Percentiles rank a stretch among this genome's conserved stretches.
Evolutionary conservation across 1,140 invertebrate species (phyloP).

Genomic region (Penaeus vannamei): DNA sequence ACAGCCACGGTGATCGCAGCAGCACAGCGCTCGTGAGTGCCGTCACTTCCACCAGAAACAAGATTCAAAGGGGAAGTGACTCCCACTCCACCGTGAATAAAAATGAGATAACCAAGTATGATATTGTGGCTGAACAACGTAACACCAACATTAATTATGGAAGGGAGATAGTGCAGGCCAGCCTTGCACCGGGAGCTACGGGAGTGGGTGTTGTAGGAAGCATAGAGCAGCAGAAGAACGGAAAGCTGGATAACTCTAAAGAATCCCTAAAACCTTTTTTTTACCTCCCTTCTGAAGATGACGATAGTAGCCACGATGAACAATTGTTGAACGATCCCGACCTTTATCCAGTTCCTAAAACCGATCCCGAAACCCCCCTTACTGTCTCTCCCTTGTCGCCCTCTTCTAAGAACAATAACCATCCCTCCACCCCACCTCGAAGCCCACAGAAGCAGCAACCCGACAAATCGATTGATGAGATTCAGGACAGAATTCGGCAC

Average conservation of each 20-base stretch:
- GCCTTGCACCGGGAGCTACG: not conserved
- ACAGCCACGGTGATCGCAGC: not conserved
- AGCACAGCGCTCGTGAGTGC: not conserved
- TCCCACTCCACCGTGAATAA: not conserved
- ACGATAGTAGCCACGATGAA: conserved; percentile 38
- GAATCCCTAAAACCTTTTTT: conserved; percentile 48
- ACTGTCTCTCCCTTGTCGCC: not conserved
- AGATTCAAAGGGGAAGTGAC: conserved; percentile 24
- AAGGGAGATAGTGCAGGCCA: conserved; percentile 47
- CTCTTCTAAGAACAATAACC: not conserved
- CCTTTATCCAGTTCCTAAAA: conserved; percentile 55
- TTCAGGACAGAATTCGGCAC: conserved; percentile 45
- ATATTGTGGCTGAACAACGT: not conserved
- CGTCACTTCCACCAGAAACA: conserved; percentile 9
- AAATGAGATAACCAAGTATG: conserved; percentile 38
- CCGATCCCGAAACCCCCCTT: not conserved
- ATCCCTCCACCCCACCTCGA: not conserved
- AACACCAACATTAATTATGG: conserved; percentile 14
- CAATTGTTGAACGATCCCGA: conserved; percentile 39
- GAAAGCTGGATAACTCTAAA: conserved; percentile 39
- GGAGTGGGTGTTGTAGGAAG: conserved; percentile 14
- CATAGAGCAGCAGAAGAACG: not conserved
- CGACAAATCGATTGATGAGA: conserved; percentile 8
- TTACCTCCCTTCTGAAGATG: conserved; percentile 58
- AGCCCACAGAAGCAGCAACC: conserved; percentile 23